Evolutionary conservation across 2,888 invertebrate genomes (phyloP).

Genomic region (Rhagonycha lutea): DNA sequence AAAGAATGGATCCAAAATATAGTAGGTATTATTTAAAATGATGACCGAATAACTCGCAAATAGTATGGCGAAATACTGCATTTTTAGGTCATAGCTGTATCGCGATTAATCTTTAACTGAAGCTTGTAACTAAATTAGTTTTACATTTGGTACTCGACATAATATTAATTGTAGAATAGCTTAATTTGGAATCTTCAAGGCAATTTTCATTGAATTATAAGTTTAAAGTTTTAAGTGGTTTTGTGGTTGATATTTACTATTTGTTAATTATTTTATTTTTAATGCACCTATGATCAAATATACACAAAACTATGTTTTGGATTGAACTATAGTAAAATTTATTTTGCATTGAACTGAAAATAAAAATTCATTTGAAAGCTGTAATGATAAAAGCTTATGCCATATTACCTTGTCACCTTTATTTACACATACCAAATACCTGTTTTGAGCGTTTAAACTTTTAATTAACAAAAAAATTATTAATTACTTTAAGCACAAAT

Average conservation of each 20-base stretch:
- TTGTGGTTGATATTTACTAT: neutral
- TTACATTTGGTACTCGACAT: neutral
- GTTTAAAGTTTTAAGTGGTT: neutral
- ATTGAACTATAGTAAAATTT: neutral
- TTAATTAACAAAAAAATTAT: neutral
- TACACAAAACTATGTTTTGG: neutral
- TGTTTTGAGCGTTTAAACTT: neutral
- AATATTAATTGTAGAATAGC: neutral
- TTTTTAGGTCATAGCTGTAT: neutral
- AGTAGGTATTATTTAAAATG: neutral
- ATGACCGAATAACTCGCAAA: neutral
- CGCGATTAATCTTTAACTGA: neutral
- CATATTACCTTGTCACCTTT: neutral
- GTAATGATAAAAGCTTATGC: neutral
- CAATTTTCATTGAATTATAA: neutral
- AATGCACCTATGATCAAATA: neutral
- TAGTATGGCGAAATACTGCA: neutral
- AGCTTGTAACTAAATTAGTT: constrained; percentile 3
- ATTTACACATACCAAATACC: neutral
- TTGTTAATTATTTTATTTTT: neutral
- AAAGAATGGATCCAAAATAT: neutral
- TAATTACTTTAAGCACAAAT: neutral
- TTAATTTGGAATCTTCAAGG: neutral
- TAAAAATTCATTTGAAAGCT: neutral
- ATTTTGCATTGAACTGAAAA: neutral